These are phyloP conservation scores for Odontomachus brunneus DNA, from an alignment of 1,140 invertebrate species.

Conservation along the genomic window DNA sequence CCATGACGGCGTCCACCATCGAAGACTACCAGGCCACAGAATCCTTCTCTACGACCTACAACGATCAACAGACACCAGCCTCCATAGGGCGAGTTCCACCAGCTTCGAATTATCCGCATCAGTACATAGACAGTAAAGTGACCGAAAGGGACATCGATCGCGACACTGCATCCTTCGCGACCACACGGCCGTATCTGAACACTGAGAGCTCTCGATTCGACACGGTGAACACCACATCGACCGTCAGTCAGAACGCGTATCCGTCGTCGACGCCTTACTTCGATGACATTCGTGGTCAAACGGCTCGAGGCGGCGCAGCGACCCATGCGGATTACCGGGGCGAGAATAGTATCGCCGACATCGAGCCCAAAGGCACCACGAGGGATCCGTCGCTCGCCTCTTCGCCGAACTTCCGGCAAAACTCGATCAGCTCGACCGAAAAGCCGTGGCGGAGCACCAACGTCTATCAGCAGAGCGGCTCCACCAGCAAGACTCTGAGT, in stretches of 20 bases:
- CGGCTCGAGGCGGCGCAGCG: no score
- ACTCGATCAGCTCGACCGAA: constrained; percentile 75
- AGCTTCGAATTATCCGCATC: constrained; percentile 36
- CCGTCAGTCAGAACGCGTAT: background rate
- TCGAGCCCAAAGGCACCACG: constrained; percentile 34
- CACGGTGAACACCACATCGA: background rate
- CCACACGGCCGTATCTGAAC: constrained; percentile 54
- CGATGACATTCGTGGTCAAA: no score
- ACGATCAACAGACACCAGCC: constrained; percentile 44
- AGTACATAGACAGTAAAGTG: constrained; percentile 22
- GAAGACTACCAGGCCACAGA: constrained; percentile 32
- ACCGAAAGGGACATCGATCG: background rate
- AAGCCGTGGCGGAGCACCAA: constrained; percentile 73
- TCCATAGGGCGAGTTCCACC: constrained; percentile 34
- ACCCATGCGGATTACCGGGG: constrained; percentile 4
- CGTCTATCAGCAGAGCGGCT: constrained; percentile 53
- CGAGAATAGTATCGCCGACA: constrained; percentile 32
- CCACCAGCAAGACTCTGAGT: constrained; percentile 71
- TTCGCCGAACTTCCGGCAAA: constrained; percentile 73
- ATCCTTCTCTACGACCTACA: constrained; percentile 32
- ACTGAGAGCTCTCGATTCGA: constrained; percentile 63
- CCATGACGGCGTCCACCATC: constrained; percentile 16
- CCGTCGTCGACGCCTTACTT: constrained; percentile 5
- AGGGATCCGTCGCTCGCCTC: constrained; percentile 62
- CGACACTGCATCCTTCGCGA: constrained; percentile 6